Conservation (phyloP, 2,113 vertebrate genomes). For the Melierax canorus region DNA sequence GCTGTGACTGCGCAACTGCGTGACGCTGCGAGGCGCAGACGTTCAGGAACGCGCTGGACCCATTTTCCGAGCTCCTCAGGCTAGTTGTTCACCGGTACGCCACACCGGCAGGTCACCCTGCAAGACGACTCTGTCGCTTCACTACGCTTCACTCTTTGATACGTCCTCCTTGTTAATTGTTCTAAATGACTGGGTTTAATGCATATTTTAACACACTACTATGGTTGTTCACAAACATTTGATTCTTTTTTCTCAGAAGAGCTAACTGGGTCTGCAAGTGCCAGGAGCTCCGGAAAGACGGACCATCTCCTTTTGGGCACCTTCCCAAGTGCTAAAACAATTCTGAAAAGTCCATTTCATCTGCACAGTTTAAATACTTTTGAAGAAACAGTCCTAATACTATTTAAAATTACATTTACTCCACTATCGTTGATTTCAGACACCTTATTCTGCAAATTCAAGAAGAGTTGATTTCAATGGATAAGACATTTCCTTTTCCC, state of each 20-base stretch:
- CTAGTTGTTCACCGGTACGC: not conserved
- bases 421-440: not conserved
- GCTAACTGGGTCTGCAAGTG: not conserved
- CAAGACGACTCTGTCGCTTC: accelerated
- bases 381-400: not conserved
- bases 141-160: not conserved
- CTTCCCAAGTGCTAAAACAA: not conserved
- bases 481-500: not conserved
- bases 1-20: accelerated
- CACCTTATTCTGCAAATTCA: not conserved
- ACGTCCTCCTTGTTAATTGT: no score
- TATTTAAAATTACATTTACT: not conserved
- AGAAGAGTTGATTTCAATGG: not conserved
- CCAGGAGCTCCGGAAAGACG: not conserved
- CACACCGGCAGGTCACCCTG: not conserved
- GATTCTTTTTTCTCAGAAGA: not conserved
- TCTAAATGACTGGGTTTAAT: not conserved
- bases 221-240: not conserved
- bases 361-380: not conserved
- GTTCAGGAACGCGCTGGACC: not conserved
- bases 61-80: not conserved
- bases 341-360: not conserved
- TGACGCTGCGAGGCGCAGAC: not conserved
- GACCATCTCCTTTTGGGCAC: no score
- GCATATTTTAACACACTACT: not conserved